Conservation (phyloP, 2,888 invertebrate genomes). For the Megaustenia siamemsis region DNA sequence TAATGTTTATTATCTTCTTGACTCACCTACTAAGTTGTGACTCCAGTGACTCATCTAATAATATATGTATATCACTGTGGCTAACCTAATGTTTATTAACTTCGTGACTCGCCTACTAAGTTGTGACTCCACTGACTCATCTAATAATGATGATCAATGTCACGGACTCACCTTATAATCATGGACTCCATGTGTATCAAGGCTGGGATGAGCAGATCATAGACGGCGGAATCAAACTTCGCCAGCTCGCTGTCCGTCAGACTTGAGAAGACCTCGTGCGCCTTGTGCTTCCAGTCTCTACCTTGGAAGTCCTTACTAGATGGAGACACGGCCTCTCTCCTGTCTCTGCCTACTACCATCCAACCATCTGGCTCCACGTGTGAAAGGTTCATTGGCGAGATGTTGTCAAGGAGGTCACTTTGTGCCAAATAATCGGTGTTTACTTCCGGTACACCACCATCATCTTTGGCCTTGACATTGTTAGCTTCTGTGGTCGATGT, state of each 20-base stretch:
- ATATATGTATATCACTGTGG: too few relatives aligned
- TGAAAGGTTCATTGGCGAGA: too few relatives aligned
- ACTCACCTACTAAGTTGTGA: too few relatives aligned
- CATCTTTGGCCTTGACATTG: background rate
- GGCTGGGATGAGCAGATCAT: conserved; percentile 34
- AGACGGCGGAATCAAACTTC: conserved; percentile 31
- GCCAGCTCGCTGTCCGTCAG: conserved; percentile 4
- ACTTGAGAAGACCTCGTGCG: conserved; percentile 31
- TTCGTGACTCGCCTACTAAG: background rate
- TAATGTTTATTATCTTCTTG: too few relatives aligned
- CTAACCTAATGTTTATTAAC: too few relatives aligned
- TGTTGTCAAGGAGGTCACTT: background rate
- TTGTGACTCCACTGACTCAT: background rate
- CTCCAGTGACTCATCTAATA: too few relatives aligned
- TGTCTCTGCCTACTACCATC: too few relatives aligned
- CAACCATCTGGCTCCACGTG: too few relatives aligned
- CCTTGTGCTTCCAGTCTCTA: background rate
- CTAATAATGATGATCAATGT: background rate
- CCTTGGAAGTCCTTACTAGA: background rate
- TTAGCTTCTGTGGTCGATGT: background rate
- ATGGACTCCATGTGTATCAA: conserved; percentile 38
- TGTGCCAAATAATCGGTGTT: too few relatives aligned
- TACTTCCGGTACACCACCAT: background rate
- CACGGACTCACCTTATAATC: conserved; percentile 38
- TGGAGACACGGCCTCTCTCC: background rate